Evolutionary conservation across 2,888 invertebrate genomes (phyloP).

Genomic region (Caenorhabditis sulstoni): DNA sequence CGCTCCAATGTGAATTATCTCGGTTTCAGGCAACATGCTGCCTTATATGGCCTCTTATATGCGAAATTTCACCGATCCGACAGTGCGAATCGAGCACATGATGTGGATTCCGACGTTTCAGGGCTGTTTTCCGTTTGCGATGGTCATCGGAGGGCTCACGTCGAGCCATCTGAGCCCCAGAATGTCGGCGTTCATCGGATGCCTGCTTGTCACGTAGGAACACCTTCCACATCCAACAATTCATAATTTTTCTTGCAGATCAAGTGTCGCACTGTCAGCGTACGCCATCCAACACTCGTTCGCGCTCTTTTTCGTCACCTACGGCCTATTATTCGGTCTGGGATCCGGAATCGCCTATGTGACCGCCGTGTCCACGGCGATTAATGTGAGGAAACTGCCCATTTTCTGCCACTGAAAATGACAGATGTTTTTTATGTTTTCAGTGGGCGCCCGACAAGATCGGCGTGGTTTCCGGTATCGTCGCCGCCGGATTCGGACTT

Average conservation of each 20-base stretch:
- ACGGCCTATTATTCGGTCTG: slow-evolving; percentile 78
- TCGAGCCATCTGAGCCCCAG: slow-evolving; percentile 71
- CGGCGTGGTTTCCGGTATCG: slow-evolving; percentile 78
- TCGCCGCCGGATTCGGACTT: slow-evolving; percentile 79
- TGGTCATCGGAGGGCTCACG: slow-evolving; percentile 79
- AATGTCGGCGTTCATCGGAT: slow-evolving; percentile 75
- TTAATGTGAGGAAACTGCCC: slow-evolving; percentile 70
- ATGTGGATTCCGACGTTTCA: slow-evolving; percentile 80
- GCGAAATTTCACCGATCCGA: slow-evolving; percentile 77
- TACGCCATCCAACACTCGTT: slow-evolving; percentile 76
- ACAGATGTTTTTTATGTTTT: no score
- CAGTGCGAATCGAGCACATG: slow-evolving; percentile 74
- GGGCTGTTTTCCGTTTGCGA: slow-evolving; percentile 80
- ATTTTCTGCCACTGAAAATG: no score
- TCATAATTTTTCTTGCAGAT: slow-evolving; percentile 65
- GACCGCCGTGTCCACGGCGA: slow-evolving; percentile 77
- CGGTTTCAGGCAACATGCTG: slow-evolving; percentile 77
- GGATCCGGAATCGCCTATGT: slow-evolving; percentile 80
- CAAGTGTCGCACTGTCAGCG: slow-evolving; percentile 74
- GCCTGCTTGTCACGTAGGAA: slow-evolving; percentile 74
- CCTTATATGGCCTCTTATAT: slow-evolving; percentile 80
- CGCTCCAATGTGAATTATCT: not conserved
- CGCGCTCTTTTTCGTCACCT: slow-evolving; percentile 73
- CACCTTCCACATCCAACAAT: no score
- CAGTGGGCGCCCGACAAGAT: slow-evolving; percentile 80